These are phyloP conservation scores for Drosophila funebris DNA, from an alignment of 1,140 invertebrate species.

Conservation along the genomic window DNA sequence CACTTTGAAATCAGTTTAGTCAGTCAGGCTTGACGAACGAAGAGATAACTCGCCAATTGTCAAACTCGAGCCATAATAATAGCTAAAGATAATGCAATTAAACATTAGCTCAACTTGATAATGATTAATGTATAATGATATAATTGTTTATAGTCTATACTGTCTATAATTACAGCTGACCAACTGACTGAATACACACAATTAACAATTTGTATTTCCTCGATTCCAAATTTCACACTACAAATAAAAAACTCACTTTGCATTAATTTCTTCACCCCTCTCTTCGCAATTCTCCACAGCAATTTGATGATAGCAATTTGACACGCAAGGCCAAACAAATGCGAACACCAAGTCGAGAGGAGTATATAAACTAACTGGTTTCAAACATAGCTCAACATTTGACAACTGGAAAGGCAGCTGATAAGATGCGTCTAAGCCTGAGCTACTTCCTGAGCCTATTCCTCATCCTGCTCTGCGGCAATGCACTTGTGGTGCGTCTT, in stretches of 20 bases:
- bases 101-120: not conserved
- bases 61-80: not conserved
- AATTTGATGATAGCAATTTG: conserved; percentile 34
- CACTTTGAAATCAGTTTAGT: not conserved
- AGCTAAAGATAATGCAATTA: not conserved
- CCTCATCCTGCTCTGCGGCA: conserved; percentile 47
- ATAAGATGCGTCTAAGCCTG: conserved; percentile 63
- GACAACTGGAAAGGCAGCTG: not conserved
- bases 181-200: not conserved
- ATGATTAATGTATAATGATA: conserved; percentile 13
- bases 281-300: not conserved
- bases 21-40: not conserved
- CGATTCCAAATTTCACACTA: conserved; percentile 54
- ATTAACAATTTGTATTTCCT: conserved; percentile 9
- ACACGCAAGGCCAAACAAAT: conserved; percentile 45
- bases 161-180: conserved; percentile 29
- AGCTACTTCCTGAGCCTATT: conserved; percentile 44
- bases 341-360: not conserved
- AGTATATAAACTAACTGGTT: not conserved
- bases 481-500: conserved; percentile 47
- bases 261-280: conserved; percentile 16
- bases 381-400: not conserved
- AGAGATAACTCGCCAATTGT: conserved; percentile 1
- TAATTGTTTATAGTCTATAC: conserved; percentile 4
- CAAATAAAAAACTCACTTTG: conserved; percentile 51